A percentile compares a stretch with the other conserved stretches of the same genome.
phyloP scores from a whole-genome alignment of 2,888 invertebrate species.

The Ophion slaviceki region DNA sequence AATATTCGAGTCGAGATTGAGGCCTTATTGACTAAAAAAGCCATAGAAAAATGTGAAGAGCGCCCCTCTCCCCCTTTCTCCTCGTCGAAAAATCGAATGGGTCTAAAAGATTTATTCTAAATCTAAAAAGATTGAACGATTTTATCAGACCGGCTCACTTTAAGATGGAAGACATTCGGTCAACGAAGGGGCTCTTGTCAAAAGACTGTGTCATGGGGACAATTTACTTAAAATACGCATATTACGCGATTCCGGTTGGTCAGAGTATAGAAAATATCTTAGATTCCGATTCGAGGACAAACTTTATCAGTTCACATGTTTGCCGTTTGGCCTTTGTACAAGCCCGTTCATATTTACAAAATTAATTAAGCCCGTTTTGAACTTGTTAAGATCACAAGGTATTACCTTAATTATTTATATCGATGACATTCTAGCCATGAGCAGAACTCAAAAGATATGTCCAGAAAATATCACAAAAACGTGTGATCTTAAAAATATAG shows the following conservation, averaged over 20 bases:
- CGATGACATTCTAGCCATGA: conserved; percentile 23
- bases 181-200: conserved; percentile 49
- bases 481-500: not conserved
- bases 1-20: too few species aligned
- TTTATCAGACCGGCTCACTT: conserved; percentile 69
- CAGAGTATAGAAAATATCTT: conserved; percentile 28
- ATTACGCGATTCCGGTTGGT: conserved; percentile 2
- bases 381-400: conserved; percentile 23
- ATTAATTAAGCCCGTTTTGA: conserved; percentile 36
- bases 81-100: conserved; percentile 65
- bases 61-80: conserved; percentile 55
- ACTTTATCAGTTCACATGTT: conserved; percentile 42
- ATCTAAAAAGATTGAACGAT: too few species aligned
- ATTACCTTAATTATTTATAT: conserved; percentile 21
- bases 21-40: too few species aligned
- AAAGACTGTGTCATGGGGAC: not conserved
- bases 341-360: conserved; percentile 39
- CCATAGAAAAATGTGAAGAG: conserved; percentile 29
- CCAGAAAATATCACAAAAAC: conserved; percentile 3
- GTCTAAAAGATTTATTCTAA: conserved; percentile 66
- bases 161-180: conserved; percentile 70
- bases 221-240: conserved; percentile 41
- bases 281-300: conserved; percentile 23
- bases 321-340: conserved; percentile 28
- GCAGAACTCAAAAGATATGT: conserved; percentile 10